Percentiles rank a stretch among this genome's conserved stretches.
These are phyloP conservation scores for Upupa epops DNA, from an alignment of 2,113 vertebrate species.

Conservation along the genomic window DNA sequence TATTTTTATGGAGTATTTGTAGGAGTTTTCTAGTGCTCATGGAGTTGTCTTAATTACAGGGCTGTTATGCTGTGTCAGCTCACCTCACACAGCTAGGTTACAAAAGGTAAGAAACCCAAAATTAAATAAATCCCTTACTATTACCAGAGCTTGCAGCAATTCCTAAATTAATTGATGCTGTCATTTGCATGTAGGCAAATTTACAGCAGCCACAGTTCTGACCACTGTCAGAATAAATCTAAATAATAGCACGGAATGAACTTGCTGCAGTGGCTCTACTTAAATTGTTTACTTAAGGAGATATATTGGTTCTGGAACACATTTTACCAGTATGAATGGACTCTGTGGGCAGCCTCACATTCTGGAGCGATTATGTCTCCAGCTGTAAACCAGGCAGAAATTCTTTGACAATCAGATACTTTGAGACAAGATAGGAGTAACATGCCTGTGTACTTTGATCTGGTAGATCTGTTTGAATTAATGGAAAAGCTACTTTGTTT, in stretches of 20 bases:
- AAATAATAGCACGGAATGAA: background rate
- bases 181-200: background rate
- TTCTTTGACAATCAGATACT: background rate
- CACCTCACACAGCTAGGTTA: background rate
- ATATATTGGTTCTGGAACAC: too few species aligned
- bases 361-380: background rate
- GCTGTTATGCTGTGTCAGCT: background rate
- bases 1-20: background rate
- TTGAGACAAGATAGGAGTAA: background rate
- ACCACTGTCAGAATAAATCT: background rate
- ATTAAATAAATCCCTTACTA: background rate
- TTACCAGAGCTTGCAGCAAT: background rate
- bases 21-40: background rate
- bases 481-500: background rate
- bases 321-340: background rate
- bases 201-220: background rate
- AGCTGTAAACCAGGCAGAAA: background rate
- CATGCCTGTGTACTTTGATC: background rate
- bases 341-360: background rate
- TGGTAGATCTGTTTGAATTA: background rate
- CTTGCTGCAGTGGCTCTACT: background rate
- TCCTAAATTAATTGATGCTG: background rate
- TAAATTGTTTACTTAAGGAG: background rate
- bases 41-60: background rate
- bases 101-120: background rate